These are phyloP conservation scores for Grammomys surdaster DNA, from an alignment of 2,113 vertebrate genomes.

Conservation along the genomic window DNA sequence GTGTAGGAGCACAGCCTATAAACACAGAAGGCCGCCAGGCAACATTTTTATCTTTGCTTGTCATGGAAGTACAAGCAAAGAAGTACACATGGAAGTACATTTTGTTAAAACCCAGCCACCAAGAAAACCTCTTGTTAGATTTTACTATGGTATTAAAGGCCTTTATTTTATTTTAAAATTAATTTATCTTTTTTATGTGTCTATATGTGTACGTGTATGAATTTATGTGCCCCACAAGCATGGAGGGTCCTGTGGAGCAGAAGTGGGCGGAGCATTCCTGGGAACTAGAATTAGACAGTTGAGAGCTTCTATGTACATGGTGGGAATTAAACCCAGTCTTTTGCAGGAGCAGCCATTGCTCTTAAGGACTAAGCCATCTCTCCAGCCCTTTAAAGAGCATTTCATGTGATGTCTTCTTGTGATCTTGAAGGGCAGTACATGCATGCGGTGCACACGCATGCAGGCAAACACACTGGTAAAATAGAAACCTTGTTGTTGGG, in stretches of 20 bases:
- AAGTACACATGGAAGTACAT: not conserved
- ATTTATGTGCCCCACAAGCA: not conserved
- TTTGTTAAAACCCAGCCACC: not conserved
- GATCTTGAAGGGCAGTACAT: not conserved
- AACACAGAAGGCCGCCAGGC: rapidly evolving
- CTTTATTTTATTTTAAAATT: not conserved
- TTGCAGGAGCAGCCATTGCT: not conserved
- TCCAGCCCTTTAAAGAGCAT: not conserved
- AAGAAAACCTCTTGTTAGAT: too few relatives aligned
- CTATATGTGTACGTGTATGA: not conserved
- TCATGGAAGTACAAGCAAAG: not conserved
- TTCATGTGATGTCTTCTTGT: not conserved
- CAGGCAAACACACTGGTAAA: not conserved
- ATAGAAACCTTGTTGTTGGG: not conserved
- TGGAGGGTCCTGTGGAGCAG: not conserved
- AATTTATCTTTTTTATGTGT: not conserved
- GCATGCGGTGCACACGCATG: not conserved
- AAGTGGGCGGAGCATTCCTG: not conserved
- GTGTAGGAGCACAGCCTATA: too few relatives aligned
- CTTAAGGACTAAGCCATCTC: not conserved
- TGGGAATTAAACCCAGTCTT: not conserved
- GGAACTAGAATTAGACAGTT: not conserved
- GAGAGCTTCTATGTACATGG: not conserved
- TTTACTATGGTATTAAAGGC: not conserved
- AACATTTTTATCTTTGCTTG: not conserved